Percentiles rank a stretch among this genome's conserved stretches.
Evolutionary conservation across 2,888 invertebrate genomes (phyloP).

Genomic region (Adineta ricciae): DNA sequence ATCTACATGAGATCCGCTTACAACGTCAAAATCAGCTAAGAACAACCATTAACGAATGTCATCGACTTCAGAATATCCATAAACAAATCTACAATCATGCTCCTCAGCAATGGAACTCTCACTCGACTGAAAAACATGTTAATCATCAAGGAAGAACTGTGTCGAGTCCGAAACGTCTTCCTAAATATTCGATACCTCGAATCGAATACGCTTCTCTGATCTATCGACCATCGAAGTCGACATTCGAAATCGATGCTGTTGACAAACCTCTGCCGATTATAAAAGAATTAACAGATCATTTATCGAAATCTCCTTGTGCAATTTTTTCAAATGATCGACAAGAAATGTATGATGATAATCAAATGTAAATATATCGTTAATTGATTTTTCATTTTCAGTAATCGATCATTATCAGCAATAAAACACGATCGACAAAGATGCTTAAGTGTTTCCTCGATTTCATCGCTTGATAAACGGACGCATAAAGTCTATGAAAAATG

Average conservation of each 20-base stretch:
- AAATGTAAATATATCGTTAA: background rate
- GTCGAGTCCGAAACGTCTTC: background rate
- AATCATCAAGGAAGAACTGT: background rate
- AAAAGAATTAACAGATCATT: background rate
- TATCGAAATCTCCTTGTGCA: background rate
- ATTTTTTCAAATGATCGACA: background rate
- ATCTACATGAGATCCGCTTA: background rate
- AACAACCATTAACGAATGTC: background rate
- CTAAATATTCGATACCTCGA: slow-evolving; percentile 4
- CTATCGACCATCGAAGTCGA: background rate
- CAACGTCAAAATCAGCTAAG: background rate
- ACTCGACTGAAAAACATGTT: background rate
- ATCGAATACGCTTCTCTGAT: background rate
- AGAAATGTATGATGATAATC: background rate
- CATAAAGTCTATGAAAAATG: slow-evolving; percentile 11
- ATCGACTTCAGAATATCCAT: background rate
- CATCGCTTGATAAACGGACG: background rate
- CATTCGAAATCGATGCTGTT: background rate
- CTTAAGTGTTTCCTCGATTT: background rate
- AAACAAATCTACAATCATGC: background rate
- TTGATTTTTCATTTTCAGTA: background rate
- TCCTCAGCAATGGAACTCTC: background rate
- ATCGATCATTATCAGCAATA: background rate
- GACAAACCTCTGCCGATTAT: background rate
- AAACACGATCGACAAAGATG: background rate